Percentiles rank a stretch among this genome's conserved stretches.
Evolutionary conservation across 2,888 invertebrate species (phyloP).

Genomic region (Girardia tigrina): DNA sequence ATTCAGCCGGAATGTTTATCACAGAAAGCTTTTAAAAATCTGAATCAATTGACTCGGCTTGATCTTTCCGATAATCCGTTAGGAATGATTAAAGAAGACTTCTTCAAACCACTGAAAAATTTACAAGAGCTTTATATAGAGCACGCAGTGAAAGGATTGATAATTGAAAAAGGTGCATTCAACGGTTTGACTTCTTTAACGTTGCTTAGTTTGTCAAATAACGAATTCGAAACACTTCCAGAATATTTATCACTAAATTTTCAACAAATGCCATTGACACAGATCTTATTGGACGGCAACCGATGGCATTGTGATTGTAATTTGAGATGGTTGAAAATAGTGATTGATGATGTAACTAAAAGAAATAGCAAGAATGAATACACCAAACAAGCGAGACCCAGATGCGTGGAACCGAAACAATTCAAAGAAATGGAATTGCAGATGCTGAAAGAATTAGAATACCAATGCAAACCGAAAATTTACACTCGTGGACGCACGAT

Average conservation of each 20-base stretch:
- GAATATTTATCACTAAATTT: neutral
- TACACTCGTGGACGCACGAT: neutral
- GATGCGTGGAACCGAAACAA: slow-evolving; percentile 9
- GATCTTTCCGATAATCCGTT: slow-evolving; percentile 33
- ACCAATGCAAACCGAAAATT: slow-evolving; percentile 35
- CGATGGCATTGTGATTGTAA: slow-evolving; percentile 36
- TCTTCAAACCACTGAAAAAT: slow-evolving; percentile 30
- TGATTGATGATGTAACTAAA: slow-evolving; percentile 6
- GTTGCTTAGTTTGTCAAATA: slow-evolving; percentile 32
- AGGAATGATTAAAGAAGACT: slow-evolving; percentile 30
- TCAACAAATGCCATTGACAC: slow-evolving; percentile 28
- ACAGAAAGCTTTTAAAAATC: slow-evolving; percentile 26
- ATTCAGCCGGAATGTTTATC: slow-evolving; percentile 29
- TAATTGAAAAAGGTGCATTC: slow-evolving; percentile 30
- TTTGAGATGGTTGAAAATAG: slow-evolving; percentile 33
- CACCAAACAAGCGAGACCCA: neutral
- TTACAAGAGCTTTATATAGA: slow-evolving; percentile 25
- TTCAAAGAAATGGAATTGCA: slow-evolving; percentile 10
- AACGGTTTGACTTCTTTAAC: slow-evolving; percentile 13
- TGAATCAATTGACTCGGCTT: slow-evolving; percentile 30
- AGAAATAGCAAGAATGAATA: neutral
- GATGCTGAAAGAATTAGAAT: slow-evolving; percentile 1
- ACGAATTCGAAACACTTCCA: slow-evolving; percentile 4
- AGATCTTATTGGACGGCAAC: slow-evolving; percentile 29
- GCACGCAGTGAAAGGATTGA: slow-evolving; percentile 7